A percentile compares a stretch with the other conserved stretches of the same genome.
Conservation (phyloP, 1,140 invertebrate species). For the Apis dorsata region DNA sequence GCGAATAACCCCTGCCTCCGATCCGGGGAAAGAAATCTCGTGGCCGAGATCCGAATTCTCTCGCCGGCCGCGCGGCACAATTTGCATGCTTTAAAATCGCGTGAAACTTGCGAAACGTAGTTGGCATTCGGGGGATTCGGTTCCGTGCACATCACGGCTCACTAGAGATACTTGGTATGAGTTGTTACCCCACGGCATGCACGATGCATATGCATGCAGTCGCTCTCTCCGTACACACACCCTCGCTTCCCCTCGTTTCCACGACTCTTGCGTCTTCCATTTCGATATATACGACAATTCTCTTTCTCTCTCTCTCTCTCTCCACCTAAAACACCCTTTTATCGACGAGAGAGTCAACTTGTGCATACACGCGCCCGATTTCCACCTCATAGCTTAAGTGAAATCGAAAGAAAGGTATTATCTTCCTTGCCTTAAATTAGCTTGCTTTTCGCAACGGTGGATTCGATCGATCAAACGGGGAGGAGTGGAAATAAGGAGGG, state of each 20-base stretch:
- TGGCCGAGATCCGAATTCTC: background rate
- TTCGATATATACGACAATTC: too few species aligned
- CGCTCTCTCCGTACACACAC: background rate
- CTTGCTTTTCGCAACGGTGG: too few species aligned
- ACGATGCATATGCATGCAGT: conserved; percentile 77
- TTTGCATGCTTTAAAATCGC: conserved; percentile 57
- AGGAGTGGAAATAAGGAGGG: too few species aligned
- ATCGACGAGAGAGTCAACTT: too few species aligned
- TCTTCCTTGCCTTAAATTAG: too few species aligned
- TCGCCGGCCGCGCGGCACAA: background rate
- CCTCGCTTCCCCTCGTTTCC: background rate
- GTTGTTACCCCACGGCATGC: conserved; percentile 77
- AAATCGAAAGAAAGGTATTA: too few species aligned
- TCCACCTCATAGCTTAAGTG: too few species aligned
- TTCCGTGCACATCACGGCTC: conserved; percentile 73
- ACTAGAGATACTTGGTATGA: conserved; percentile 67
- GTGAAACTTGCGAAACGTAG: conserved; percentile 66
- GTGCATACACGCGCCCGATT: too few species aligned
- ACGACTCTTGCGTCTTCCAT: conserved; percentile 32
- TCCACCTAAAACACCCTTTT: too few species aligned
- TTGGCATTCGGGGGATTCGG: conserved; percentile 65
- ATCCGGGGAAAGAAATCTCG: conserved; percentile 1
- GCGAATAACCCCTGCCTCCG: background rate
- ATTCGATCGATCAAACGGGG: too few species aligned
- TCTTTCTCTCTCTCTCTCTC: too few species aligned